phyloP scores from a whole-genome alignment of 2,113 vertebrate genomes.

The Odobenus rosmarus region DNA sequence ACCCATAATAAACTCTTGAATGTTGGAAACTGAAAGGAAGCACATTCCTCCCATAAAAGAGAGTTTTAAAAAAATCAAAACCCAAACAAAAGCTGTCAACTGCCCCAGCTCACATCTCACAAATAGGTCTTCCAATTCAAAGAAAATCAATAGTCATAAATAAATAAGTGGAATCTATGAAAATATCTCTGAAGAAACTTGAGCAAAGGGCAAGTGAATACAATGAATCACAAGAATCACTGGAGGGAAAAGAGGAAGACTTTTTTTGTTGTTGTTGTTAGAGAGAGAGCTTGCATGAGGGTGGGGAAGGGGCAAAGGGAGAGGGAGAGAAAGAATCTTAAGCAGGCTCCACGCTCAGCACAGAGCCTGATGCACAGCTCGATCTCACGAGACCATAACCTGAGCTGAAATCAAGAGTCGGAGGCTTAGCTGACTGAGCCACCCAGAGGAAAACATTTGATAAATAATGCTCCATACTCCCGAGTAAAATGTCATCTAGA shows the following conservation, averaged over 20 bases:
- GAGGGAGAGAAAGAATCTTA: no score
- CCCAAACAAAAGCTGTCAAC: neutral
- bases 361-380: no score
- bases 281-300: no score
- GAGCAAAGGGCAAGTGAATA: neutral
- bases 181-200: neutral
- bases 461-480: neutral
- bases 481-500: neutral
- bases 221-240: neutral
- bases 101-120: neutral
- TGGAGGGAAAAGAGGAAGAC: neutral
- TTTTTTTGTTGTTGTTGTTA: no score
- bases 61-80: neutral
- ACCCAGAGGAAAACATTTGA: neutral
- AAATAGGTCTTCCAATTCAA: neutral
- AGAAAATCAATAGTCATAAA: neutral
- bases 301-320: no score
- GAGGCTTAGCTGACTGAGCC: no score
- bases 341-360: no score
- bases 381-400: no score
- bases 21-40: neutral
- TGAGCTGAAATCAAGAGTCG: no score
- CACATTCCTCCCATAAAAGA: neutral
- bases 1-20: neutral
- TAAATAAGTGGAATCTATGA: neutral